Base-by-base conservation (phyloP, 2,888 invertebrate genomes). In the Achlya flavicornis region DNA sequence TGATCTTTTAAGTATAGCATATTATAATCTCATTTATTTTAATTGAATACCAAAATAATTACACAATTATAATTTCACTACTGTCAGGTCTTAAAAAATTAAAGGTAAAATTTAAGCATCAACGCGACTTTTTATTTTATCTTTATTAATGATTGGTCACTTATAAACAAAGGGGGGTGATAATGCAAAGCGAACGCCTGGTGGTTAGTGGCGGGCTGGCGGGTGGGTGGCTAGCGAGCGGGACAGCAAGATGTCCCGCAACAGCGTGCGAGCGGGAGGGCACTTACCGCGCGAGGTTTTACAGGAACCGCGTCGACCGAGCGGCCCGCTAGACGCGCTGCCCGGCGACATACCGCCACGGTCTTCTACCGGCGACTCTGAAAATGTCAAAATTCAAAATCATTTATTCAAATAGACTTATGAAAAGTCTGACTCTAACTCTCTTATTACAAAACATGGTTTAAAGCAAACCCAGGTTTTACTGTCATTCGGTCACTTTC, bases 261-360 rank as follows among this genome's bases (percentile, higher is more conserved):
- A 58, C 53, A 63, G 69, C 63, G 78, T 71, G 73, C 61, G 66
- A 62, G 65, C 59, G 66, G 41, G 69, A 62, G 0, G 61, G 46
- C 8, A 74, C 96, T 94, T 90, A 97, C 97, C 97, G 96, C 97
- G 94, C 76, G 97, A 97, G 64, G 97, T 97, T 94, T 97, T 97
- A 94, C 97, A 97, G 58, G 97, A 97, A 89, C 97, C 97, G 79
- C 97, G 95, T 46, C 97, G 95, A 67, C 97, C 97, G 72, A 97
- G 94, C 74, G 96, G 95, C 67, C 95, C 95, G 87, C 95, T 94
- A 69, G 94, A 94, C 76, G 95, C 95, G 75, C 95, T 96, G 83
- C 96, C 95, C 26, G 97, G 96, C 0, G 96, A 97, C 88, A 96
- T 95, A 67, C 96, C 96, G 84, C 96, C 95, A 81, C 96, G 96